Evolutionary conservation across 2,113 vertebrate genomes (phyloP).

Genomic region (Chaetorhynchus papuensis): DNA sequence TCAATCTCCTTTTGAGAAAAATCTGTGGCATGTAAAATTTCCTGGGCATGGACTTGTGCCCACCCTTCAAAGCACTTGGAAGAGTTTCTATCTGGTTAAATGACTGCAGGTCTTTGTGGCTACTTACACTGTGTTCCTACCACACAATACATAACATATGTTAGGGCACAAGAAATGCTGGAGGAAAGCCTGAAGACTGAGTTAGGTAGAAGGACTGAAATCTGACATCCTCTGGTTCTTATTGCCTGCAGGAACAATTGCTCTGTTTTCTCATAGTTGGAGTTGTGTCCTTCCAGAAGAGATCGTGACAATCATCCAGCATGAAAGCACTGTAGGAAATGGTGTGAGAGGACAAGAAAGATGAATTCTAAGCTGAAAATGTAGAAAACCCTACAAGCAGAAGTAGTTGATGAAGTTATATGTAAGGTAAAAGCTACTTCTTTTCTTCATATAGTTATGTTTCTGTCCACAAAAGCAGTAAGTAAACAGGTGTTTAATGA

Average conservation of each 20-base stretch:
- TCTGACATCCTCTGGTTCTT: not conserved
- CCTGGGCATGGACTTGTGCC: not conserved
- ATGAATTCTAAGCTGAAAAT: not conserved
- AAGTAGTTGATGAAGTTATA: not conserved
- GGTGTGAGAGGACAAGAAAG: not conserved
- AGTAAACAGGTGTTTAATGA: not conserved
- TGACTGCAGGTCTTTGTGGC: not conserved
- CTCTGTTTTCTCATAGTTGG: not conserved
- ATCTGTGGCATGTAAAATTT: not conserved
- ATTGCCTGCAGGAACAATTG: not conserved
- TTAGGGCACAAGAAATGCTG: not conserved
- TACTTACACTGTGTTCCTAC: not conserved
- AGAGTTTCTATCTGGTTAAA: not conserved
- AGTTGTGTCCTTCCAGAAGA: not conserved
- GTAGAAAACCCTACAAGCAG: not conserved
- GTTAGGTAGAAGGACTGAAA: not conserved
- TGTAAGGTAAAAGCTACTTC: accelerated
- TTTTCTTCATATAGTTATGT: not conserved
- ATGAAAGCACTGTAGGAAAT: not conserved
- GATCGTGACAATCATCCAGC: not conserved
- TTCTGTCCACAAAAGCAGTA: not conserved
- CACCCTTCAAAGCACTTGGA: not conserved
- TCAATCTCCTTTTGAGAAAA: not conserved
- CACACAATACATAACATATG: not conserved
- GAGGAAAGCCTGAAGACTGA: not conserved